Conservation (phyloP, 2,113 vertebrate genomes). For the Apodemus speciosus region DNA sequence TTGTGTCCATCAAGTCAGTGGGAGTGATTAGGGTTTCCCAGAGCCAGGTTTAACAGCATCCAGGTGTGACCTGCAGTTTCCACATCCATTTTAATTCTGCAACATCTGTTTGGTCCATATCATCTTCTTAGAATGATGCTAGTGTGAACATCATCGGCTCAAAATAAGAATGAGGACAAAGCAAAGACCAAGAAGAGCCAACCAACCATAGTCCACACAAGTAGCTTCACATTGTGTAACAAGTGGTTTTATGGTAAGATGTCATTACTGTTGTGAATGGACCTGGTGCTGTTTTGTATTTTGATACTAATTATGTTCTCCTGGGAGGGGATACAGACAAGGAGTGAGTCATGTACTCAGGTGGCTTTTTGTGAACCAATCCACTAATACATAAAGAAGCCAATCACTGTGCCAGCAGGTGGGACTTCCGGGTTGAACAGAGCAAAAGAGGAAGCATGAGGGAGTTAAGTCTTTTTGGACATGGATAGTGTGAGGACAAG, state of each 20-base stretch:
- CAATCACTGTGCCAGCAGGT: too few relatives aligned
- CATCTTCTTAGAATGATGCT: neutral
- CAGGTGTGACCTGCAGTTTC: neutral
- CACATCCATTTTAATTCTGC: neutral
- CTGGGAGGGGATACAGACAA: too few relatives aligned
- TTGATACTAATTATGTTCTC: too few relatives aligned
- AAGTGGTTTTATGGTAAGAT: neutral
- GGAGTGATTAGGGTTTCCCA: neutral
- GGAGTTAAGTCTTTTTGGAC: too few relatives aligned
- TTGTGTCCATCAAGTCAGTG: neutral
- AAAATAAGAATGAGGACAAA: neutral
- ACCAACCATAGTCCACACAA: neutral
- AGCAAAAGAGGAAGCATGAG: too few relatives aligned
- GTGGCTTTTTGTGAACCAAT: too few relatives aligned
- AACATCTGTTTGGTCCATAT: slow-evolving; percentile 6
- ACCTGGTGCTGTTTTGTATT: too few relatives aligned
- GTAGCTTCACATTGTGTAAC: neutral
- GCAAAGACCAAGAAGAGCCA: neutral
- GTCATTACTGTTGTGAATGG: neutral
- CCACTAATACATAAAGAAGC: too few relatives aligned
- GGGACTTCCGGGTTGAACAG: too few relatives aligned
- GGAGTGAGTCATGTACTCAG: too few relatives aligned
- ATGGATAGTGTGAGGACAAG: too few relatives aligned
- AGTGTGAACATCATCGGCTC: neutral
- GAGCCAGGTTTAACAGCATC: neutral